These are phyloP conservation scores for Oreochromis aureus DNA, from an alignment of 2,113 vertebrate genomes.

Conservation along the genomic window DNA sequence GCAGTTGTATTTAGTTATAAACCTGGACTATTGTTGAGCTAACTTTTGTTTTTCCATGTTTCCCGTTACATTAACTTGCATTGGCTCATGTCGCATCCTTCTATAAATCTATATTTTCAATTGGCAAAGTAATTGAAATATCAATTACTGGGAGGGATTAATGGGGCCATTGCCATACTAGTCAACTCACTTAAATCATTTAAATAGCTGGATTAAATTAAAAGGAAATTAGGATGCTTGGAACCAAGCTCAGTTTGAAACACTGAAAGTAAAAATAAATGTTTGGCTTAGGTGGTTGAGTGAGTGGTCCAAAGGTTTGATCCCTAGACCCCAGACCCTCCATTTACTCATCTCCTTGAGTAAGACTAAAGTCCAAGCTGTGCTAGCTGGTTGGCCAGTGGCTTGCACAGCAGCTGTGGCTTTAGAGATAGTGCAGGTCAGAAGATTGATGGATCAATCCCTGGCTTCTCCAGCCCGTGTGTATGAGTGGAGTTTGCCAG, in stretches of 20 bases:
- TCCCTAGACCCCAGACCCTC: neutral
- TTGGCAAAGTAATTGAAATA: neutral
- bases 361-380: neutral
- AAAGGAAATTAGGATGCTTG: fast-evolving
- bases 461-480: neutral
- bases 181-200: fast-evolving
- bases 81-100: neutral
- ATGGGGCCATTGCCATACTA: fast-evolving
- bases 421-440: neutral
- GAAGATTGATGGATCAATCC: neutral
- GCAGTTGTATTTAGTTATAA: neutral
- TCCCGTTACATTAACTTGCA: neutral
- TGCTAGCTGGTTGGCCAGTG: neutral
- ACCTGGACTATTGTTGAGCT: neutral
- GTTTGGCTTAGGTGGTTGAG: neutral
- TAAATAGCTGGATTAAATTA: neutral
- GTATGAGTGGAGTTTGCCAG: neutral
- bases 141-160: neutral
- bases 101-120: neutral
- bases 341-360: neutral
- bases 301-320: neutral
- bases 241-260: neutral
- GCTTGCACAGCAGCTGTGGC: neutral
- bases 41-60: neutral
- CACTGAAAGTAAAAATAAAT: neutral